Evolutionary conservation across 2,113 vertebrate genomes (phyloP).

Genomic region (Vulpes vulpes): DNA sequence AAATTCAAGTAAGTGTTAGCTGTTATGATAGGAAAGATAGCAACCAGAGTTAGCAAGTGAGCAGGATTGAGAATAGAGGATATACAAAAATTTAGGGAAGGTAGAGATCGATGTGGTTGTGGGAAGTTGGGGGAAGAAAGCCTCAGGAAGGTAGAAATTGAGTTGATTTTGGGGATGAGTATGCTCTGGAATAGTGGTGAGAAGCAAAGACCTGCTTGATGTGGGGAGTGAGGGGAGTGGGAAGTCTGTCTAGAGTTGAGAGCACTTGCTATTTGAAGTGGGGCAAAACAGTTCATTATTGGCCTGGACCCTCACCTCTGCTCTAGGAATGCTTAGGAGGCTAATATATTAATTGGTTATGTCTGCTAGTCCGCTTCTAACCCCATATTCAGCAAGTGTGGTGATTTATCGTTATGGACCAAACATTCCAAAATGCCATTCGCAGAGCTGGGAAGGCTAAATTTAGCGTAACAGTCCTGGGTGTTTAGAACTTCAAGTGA

Average conservation of each 20-base stretch:
- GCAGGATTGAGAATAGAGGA: background rate
- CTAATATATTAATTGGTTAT: slow-evolving; percentile 74
- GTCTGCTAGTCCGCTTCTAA: background rate
- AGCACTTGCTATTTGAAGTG: slow-evolving; percentile 4
- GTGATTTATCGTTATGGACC: slow-evolving; percentile 68
- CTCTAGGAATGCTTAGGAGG: background rate
- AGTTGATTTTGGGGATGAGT: background rate
- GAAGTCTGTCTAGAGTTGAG: background rate
- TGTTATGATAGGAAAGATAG: slow-evolving; percentile 11
- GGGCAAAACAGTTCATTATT: slow-evolving; percentile 41
- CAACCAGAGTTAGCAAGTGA: background rate
- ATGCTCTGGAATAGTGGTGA: background rate
- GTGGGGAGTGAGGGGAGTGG: background rate
- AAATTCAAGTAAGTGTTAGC: slow-evolving; percentile 51
- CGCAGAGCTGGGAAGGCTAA: slow-evolving; percentile 64
- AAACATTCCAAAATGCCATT: slow-evolving; percentile 76
- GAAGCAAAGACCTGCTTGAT: background rate
- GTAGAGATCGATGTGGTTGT: background rate
- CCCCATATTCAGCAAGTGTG: slow-evolving; percentile 66
- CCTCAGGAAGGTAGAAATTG: background rate
- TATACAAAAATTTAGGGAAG: slow-evolving; percentile 1
- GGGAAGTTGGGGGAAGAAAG: background rate
- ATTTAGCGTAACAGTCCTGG: slow-evolving; percentile 72
- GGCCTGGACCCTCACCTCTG: background rate
- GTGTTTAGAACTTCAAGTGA: slow-evolving; percentile 77